Percentiles rank a stretch among this genome's conserved stretches.
Conservation (phyloP, 2,797 vertebrate species). For the Crypturellus tataupa region DNA sequence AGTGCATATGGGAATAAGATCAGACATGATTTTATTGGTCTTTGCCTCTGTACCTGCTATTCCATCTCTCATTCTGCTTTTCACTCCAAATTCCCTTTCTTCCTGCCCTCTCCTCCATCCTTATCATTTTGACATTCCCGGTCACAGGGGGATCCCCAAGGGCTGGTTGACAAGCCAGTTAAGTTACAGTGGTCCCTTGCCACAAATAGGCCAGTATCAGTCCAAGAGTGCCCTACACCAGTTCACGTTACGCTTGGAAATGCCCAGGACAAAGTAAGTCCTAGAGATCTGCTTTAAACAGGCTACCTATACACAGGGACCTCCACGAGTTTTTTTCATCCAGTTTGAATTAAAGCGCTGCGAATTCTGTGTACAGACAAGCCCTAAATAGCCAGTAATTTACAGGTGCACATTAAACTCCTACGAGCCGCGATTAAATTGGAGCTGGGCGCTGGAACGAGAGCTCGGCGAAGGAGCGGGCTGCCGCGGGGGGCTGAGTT, state of each 20-base stretch:
- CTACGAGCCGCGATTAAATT: background rate
- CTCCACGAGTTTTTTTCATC: background rate
- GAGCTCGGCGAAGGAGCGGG: background rate
- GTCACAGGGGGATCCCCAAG: background rate
- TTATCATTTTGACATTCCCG: background rate
- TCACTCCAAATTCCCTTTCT: background rate
- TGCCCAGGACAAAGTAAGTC: background rate
- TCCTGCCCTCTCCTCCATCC: background rate
- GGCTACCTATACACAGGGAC: background rate
- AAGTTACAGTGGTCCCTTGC: background rate
- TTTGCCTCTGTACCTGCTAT: background rate
- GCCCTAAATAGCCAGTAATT: background rate
- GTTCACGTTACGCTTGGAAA: background rate
- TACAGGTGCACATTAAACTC: background rate
- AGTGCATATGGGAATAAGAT: background rate
- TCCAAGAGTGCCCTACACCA: background rate
- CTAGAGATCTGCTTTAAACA: background rate
- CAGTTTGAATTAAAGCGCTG: background rate
- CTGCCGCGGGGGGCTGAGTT: background rate
- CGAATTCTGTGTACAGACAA: background rate
- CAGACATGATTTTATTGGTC: background rate
- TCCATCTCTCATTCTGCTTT: background rate
- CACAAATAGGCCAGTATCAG: background rate
- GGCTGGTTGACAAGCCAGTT: fast-evolving
- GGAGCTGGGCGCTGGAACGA: background rate